Percentiles rank a stretch among this genome's conserved stretches.
Conservation (phyloP, 2,888 invertebrate genomes). For the Pammene aurita region DNA sequence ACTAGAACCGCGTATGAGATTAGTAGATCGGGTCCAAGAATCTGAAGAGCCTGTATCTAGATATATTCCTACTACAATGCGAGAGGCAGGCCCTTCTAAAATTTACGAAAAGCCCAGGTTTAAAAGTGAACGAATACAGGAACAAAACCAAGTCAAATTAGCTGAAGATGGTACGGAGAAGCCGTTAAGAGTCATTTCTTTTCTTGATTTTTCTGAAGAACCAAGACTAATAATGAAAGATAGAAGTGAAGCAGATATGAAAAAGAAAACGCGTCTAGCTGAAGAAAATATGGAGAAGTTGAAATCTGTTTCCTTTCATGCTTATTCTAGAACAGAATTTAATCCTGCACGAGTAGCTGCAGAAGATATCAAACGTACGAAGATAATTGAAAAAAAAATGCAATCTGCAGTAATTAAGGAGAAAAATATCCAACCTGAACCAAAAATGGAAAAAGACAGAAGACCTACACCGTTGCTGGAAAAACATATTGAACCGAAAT, state of each 20-base stretch:
- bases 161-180: neutral
- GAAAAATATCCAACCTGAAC: neutral
- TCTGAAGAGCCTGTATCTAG: neutral
- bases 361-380: neutral
- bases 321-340: neutral
- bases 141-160: neutral
- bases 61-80: slow-evolving; percentile 3
- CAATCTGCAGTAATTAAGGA: neutral
- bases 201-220: slow-evolving; percentile 16
- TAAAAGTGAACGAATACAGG: neutral
- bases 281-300: neutral
- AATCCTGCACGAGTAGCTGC: neutral
- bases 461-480: neutral
- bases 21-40: neutral
- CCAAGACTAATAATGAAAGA: neutral
- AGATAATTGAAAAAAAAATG: neutral
- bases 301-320: neutral
- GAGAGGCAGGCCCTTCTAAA: neutral
- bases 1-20: neutral
- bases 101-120: neutral
- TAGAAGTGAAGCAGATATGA: neutral
- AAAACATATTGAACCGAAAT: neutral
- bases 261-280: neutral
- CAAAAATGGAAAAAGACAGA: neutral
- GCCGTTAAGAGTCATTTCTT: slow-evolving; percentile 14